phyloP scores from a whole-genome alignment of 2,113 vertebrate genomes.

The Entelurus aequoreus region DNA sequence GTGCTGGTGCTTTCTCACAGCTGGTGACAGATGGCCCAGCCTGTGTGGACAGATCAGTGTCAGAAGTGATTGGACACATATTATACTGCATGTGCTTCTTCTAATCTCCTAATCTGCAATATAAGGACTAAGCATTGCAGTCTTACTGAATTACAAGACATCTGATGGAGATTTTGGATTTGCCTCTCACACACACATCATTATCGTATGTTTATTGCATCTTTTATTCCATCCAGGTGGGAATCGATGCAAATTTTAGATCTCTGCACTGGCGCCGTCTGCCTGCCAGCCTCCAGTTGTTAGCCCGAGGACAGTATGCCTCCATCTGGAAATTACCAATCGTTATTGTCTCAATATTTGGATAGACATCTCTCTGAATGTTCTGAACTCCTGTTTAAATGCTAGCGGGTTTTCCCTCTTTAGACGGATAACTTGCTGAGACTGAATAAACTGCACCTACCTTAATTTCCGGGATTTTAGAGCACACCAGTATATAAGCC shows the following conservation, averaged over 20 bases:
- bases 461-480: too few relatives aligned
- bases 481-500: too few relatives aligned
- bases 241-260: slow-evolving; percentile 45
- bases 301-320: slow-evolving; percentile 13
- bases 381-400: too few relatives aligned
- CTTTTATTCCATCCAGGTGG: slow-evolving; percentile 31
- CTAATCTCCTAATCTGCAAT: background rate
- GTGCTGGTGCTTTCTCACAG: slow-evolving; percentile 10
- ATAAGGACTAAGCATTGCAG: background rate
- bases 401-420: too few relatives aligned
- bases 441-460: too few relatives aligned
- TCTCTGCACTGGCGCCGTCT: slow-evolving; percentile 10
- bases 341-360: too few relatives aligned
- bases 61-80: slow-evolving; percentile 31
- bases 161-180: background rate
- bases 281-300: slow-evolving; percentile 4
- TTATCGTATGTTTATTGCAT: background rate
- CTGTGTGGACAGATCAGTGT: slow-evolving; percentile 38
- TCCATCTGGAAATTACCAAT: slow-evolving; percentile 23
- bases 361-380: too few relatives aligned
- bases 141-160: background rate
- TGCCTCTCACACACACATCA: background rate
- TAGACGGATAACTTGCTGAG: too few relatives aligned
- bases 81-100: background rate
- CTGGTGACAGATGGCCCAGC: slow-evolving; percentile 62